Base-by-base conservation (phyloP, 2,888 invertebrate species). In the Tillus elongatus region DNA sequence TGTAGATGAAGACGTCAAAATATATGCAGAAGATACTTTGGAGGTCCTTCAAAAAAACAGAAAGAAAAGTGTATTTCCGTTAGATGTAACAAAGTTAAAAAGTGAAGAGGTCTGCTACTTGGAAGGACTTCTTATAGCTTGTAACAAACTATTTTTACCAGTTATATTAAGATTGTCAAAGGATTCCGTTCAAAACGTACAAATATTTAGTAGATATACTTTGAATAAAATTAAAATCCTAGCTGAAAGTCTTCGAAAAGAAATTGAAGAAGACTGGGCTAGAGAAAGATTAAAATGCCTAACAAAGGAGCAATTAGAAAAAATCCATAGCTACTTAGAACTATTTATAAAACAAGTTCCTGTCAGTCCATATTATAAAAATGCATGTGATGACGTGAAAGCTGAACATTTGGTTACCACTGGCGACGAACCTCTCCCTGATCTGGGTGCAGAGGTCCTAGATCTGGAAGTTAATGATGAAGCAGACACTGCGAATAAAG, bases 11-110 rank as follows among this genome's bases (percentile, higher is more conserved):
- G 45, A 56, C 30, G 42, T 57, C 3, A 43, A 45, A 15, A 41
- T 52, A 4, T 64, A 63, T 37, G 57, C 58, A 2, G 64, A 60
- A 42, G 61, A 58, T 19, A 51, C 56, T 3, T 39, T 59, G 11
- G 52, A 54, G 3, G 51, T 46, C n/a, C 45, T 62, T 6, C 44
- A 37, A 26, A 42, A 49, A 29, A 49, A 53, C 4, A 43, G 47
- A 29, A 30, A 26, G 13, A 16, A 32, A n/a, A 19, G 30, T 31
- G 39, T 50, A 29, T 53, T 44, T 37, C 33, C 41, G 1, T 33
- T 43, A 13, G 40, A 44, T 13, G n/a, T n/a, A n/a, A 40, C 45
- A 12, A 33, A 39, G 4, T 35, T 33, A 13, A 41, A 33, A 29
- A 45, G 51, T 24, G 40, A 47, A 11, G 37, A 39, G 33, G 9